Conservation (phyloP, 2,797 vertebrate genomes). For the Tympanoctomys barrerae region DNA sequence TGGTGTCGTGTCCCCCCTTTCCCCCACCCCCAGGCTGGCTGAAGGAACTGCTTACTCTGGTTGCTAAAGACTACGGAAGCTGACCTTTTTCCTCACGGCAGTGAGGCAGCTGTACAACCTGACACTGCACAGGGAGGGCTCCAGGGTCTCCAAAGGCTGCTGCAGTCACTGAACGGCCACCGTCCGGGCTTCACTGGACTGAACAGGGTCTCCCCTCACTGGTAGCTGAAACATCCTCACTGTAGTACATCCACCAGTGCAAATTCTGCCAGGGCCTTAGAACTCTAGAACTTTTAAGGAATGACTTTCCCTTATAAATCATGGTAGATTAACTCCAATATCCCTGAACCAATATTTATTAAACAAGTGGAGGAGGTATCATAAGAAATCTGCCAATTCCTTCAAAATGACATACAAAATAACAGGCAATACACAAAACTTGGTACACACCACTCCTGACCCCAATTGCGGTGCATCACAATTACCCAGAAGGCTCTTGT, state of each 20-base stretch:
- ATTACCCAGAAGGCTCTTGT: neutral
- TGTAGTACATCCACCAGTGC: neutral
- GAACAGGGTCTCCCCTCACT: neutral
- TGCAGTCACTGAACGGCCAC: no score
- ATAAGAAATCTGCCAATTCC: neutral
- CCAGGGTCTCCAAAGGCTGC: neutral
- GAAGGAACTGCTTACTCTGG: neutral
- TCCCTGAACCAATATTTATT: conserved; percentile 2
- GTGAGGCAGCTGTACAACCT: neutral
- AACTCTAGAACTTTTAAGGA: conserved; percentile 6
- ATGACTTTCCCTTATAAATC: neutral
- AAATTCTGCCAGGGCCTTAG: neutral
- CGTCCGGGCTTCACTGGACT: neutral
- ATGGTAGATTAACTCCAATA: conserved; percentile 5
- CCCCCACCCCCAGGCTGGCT: neutral
- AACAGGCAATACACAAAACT: neutral
- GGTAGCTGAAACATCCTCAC: neutral
- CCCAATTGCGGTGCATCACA: neutral
- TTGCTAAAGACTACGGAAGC: neutral
- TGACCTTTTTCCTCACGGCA: neutral
- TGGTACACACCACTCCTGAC: neutral
- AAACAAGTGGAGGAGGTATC: neutral
- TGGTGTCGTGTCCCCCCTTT: no score
- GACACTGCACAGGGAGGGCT: neutral
- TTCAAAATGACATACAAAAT: conserved; percentile 27